Percentiles rank a stretch among this genome's conserved stretches.
phyloP scores from a whole-genome alignment of 2,797 vertebrate species.

The Sciaenops ocellatus region DNA sequence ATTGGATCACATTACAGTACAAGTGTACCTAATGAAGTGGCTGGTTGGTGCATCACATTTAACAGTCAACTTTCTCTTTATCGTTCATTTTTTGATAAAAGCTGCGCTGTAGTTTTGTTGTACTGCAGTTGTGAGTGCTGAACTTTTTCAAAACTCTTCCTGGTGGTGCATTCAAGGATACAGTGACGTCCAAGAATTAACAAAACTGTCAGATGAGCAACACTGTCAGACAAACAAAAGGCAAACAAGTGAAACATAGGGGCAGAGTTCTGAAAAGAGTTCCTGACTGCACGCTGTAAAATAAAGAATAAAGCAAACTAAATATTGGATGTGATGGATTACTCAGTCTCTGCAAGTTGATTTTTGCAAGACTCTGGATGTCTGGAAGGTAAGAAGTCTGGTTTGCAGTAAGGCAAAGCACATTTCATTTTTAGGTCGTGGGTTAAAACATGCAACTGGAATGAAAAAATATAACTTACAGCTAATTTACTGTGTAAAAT shows the following conservation, averaged over 20 bases:
- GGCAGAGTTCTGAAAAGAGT: not conserved
- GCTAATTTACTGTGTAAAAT: slow-evolving; percentile 18
- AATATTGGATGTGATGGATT: slow-evolving; percentile 13
- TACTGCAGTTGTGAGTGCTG: not conserved
- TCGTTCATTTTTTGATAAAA: not conserved
- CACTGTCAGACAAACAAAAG: not conserved
- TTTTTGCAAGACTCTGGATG: not conserved
- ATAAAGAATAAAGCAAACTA: slow-evolving; percentile 12
- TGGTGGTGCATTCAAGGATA: slow-evolving; percentile 38
- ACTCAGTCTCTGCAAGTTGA: slow-evolving; percentile 11
- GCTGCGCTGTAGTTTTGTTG: not conserved
- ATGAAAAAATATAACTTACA: slow-evolving; percentile 29
- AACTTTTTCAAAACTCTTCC: slow-evolving; percentile 22
- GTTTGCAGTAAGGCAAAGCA: slow-evolving; percentile 4
- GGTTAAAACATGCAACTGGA: slow-evolving; percentile 33
- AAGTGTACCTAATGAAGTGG: no score
- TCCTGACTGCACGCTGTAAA: not conserved
- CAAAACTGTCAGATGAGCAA: not conserved
- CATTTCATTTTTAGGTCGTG: slow-evolving; percentile 17
- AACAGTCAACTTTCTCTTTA: slow-evolving; percentile 3
- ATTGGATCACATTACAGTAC: no score
- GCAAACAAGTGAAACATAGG: not conserved
- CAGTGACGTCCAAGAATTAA: slow-evolving; percentile 6
- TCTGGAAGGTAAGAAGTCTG: slow-evolving; percentile 7
- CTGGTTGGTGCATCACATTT: not conserved